A percentile compares a stretch with the other conserved stretches of the same genome.
Conservation (phyloP, 2,888 invertebrate genomes). For the Barypeithes pellucidus region DNA sequence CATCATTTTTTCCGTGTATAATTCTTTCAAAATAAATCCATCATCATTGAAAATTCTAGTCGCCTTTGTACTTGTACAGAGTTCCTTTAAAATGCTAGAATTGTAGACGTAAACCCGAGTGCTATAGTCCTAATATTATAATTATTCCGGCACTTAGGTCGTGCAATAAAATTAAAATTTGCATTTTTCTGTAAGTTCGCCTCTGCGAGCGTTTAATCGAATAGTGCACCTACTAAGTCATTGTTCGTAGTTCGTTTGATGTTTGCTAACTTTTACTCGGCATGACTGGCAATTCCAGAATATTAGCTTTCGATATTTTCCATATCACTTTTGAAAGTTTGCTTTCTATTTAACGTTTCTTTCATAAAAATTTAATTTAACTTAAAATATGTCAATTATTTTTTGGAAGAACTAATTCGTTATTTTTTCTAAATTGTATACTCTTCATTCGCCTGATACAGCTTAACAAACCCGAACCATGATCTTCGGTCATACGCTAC, state of each 20-base stretch:
- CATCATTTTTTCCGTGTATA: too few relatives aligned
- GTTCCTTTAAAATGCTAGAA: constrained; percentile 62
- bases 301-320: constrained; percentile 14
- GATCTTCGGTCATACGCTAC: too few relatives aligned
- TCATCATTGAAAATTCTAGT: constrained; percentile 28
- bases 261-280: constrained; percentile 60
- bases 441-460: too few relatives aligned
- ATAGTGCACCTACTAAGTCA: constrained; percentile 56
- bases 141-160: constrained; percentile 67
- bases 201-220: constrained; percentile 24
- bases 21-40: not conserved
- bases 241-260: constrained; percentile 62
- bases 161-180: constrained; percentile 67
- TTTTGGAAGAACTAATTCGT: too few relatives aligned
- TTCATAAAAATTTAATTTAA: too few relatives aligned
- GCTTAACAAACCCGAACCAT: too few relatives aligned
- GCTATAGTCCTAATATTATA: constrained; percentile 65
- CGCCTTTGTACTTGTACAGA: constrained; percentile 13
- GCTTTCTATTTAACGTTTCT: not conserved
- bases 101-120: constrained; percentile 61
- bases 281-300: constrained; percentile 20
- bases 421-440: too few relatives aligned
- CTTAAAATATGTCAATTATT: too few relatives aligned
- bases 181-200: constrained; percentile 55
- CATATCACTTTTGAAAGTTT: constrained; percentile 14